Conservation (phyloP, 2,113 vertebrate genomes). For the Scopus umbretta region DNA sequence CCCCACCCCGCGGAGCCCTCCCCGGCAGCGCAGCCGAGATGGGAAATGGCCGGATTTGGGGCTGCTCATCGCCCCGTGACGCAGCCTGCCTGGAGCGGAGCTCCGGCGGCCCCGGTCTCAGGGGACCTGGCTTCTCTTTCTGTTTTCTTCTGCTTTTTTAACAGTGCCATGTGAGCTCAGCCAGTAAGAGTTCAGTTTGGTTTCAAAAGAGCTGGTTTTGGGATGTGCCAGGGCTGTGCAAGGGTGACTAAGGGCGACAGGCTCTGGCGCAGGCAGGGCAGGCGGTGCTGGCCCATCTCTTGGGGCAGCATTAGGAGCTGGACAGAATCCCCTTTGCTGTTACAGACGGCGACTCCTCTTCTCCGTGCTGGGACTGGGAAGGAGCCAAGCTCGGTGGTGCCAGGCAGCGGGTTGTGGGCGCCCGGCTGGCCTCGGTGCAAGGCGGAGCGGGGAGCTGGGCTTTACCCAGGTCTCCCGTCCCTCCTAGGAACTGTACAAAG, state of each 20-base stretch:
- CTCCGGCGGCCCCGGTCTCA: rapidly evolving
- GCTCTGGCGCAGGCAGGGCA: not conserved
- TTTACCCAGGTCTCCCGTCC: not conserved
- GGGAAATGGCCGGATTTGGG: rapidly evolving
- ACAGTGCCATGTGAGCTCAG: not conserved
- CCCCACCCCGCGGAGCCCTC: too few relatives aligned
- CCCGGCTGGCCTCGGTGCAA: too few relatives aligned
- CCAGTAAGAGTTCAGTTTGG: not conserved
- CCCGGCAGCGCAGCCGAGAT: rapidly evolving
- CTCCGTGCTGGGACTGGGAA: rapidly evolving
- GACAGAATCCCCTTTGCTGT: not conserved
- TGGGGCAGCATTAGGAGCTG: rapidly evolving
- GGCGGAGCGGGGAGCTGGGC: not conserved
- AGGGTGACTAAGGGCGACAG: not conserved
- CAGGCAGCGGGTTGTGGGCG: not conserved
- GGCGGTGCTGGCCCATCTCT: not conserved
- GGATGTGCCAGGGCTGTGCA: not conserved
- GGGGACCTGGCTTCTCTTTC: not conserved
- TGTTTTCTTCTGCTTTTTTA: not conserved
- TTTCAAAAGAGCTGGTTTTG: not conserved
- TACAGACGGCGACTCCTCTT: not conserved
- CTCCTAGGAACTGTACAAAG: not conserved
- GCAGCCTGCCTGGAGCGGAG: not conserved
- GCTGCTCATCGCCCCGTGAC: rapidly evolving
- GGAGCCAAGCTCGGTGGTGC: rapidly evolving